Evolutionary conservation across 2,888 invertebrate species (phyloP), one percentile per base, ranked within the genome.

Genomic region (Marronus borbonicus): DNA sequence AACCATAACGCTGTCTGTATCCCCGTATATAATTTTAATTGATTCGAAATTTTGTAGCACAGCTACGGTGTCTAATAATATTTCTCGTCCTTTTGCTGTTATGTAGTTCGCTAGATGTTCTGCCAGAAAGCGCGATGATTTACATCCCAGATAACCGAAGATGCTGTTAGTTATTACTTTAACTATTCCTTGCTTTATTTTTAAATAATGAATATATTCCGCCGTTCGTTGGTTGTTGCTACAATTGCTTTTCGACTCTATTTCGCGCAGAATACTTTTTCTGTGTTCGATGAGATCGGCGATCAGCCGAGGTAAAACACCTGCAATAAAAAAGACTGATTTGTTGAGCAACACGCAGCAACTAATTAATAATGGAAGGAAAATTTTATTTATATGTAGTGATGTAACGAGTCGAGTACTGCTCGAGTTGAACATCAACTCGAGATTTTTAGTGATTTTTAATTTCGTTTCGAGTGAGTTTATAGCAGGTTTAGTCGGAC

Each of bases 1-100:
- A 81, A 99, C 96, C 99, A 99, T 99, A 80, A 99, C 94, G 84
- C 99, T 99, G 90, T 99, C 99, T 0, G 99, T 99, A 88, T 99
- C 99, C 49, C 99, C 99, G 85, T 99, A 99, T 76, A 99, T 96
- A 1, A 99, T 99, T 83, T 98, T 97, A 85, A 95, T 95, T 86
- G 94, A 94, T n/a, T 44, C 4, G 14, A 44, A 60, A 44, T 74
- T 49, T 12, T 8, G 10, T 87, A 97, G 91, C 89, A 94, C 95
- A 88, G 98, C 95, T 0, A 98, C 98, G 60, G 98, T 91, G 85
- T 95, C 94, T 88, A 95, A 92, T 31, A 99, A 91, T 87, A 97
- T 97, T 88, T 97, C 97, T 85, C 97, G 91, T 5, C 97, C 97
- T 87, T 96, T 97, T 84, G 95, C 92, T 1, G 99, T 99, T 49